phyloP scores from a whole-genome alignment of 2,797 vertebrate species.

The Thalassophryne amazonica region DNA sequence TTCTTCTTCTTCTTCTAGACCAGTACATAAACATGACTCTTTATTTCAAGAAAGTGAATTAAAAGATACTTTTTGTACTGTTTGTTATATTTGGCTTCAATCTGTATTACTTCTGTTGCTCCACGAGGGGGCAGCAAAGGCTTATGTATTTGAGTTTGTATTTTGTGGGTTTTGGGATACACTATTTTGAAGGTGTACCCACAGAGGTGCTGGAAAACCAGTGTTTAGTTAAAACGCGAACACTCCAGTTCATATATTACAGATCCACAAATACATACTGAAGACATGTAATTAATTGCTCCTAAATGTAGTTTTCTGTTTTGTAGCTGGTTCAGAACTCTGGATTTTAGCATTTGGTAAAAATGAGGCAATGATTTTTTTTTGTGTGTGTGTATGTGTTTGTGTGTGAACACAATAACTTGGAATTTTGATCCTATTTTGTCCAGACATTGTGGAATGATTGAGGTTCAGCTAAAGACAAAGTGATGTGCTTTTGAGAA shows the following conservation, averaged over 20 bases:
- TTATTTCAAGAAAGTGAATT: background rate
- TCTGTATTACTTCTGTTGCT: slow-evolving; percentile 17
- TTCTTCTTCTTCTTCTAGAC: background rate
- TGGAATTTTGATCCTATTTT: too few relatives aligned
- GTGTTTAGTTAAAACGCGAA: background rate
- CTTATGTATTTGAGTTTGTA: slow-evolving; percentile 12
- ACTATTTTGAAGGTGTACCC: background rate
- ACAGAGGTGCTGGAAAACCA: background rate
- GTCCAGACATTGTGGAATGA: too few relatives aligned
- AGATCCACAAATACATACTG: background rate
- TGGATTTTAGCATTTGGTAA: background rate
- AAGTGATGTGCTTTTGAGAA: too few relatives aligned
- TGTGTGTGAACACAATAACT: too few relatives aligned
- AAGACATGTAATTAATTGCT: background rate
- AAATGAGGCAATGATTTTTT: background rate
- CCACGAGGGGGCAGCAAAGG: slow-evolving; percentile 67
- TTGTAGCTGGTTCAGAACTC: background rate
- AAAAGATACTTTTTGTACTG: background rate
- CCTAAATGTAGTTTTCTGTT: background rate
- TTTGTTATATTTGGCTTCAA: too few relatives aligned
- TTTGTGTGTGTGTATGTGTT: too few relatives aligned
- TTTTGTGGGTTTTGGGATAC: background rate
- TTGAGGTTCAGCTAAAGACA: too few relatives aligned
- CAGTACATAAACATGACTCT: background rate
- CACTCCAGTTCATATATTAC: background rate